Conservation (phyloP, 2,797 vertebrate species). For the Hippoglossus hippoglossus region DNA sequence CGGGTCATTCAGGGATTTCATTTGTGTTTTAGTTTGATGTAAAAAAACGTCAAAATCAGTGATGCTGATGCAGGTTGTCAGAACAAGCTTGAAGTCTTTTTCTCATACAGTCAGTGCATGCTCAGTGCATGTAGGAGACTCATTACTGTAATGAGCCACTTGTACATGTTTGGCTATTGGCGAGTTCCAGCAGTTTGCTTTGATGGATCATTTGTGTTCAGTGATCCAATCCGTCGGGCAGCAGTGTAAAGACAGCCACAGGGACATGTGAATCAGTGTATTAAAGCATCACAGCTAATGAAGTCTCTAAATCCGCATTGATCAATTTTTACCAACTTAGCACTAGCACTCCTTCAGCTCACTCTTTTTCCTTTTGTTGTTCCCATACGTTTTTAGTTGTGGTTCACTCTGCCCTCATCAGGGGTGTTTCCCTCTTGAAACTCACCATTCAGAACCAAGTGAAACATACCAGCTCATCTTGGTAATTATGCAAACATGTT, state of each 20-base stretch:
- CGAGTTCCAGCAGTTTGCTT: slow-evolving; percentile 15
- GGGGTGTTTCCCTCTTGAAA: neutral
- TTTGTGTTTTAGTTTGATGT: neutral
- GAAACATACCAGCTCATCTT: too few relatives aligned
- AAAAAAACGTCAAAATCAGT: neutral
- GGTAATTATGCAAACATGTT: neutral
- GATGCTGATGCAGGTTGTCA: neutral
- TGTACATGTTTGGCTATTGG: slow-evolving; percentile 33
- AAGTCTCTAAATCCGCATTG: neutral
- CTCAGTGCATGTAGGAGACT: slow-evolving; percentile 20
- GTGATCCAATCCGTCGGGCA: slow-evolving; percentile 26
- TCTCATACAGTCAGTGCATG: slow-evolving; percentile 12
- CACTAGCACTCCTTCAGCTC: neutral
- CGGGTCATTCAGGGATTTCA: neutral
- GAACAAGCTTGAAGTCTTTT: slow-evolving; percentile 4
- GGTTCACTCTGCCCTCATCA: neutral
- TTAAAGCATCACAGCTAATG: slow-evolving; percentile 15
- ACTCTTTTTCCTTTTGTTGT: neutral
- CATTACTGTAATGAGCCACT: slow-evolving; percentile 34
- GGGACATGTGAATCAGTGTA: slow-evolving; percentile 7
- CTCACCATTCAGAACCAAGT: neutral
- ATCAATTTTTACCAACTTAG: slow-evolving; percentile 12
- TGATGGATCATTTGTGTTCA: slow-evolving; percentile 39
- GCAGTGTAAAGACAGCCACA: slow-evolving; percentile 19
- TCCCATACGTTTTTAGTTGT: neutral